Conservation (phyloP, 2,113 vertebrate genomes). For the Xenotilapia caudafasciata region DNA sequence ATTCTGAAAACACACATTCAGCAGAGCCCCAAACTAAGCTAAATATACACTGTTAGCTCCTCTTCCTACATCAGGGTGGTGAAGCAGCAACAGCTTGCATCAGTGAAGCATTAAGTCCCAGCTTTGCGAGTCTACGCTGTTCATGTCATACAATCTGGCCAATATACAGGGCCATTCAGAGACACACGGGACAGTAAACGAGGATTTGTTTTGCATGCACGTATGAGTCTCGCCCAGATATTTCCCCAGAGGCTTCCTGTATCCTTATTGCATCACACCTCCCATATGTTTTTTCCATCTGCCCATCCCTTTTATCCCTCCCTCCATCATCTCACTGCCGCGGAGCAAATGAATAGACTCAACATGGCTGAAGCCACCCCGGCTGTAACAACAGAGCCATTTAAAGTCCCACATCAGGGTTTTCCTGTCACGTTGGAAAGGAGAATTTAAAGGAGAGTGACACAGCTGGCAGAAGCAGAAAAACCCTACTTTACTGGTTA, state of each 20-base stretch:
- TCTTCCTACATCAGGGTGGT: not conserved
- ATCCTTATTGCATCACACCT: constrained; percentile 42
- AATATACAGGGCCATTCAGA: not conserved
- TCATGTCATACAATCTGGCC: not conserved
- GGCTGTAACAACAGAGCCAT: not conserved
- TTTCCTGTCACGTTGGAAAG: not conserved
- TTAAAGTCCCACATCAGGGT: not conserved
- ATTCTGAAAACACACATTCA: not conserved
- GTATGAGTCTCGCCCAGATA: constrained; percentile 14
- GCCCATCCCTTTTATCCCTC: not conserved
- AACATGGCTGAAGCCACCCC: not conserved
- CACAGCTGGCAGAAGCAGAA: not conserved
- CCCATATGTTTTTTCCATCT: constrained; percentile 51
- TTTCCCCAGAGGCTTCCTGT: constrained; percentile 25
- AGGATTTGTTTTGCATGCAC: constrained; percentile 25
- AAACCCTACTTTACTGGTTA: not conserved
- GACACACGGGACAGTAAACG: constrained; percentile 5
- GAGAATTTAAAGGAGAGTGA: not conserved
- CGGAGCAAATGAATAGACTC: not conserved
- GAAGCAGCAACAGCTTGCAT: not conserved
- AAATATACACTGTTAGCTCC: not conserved
- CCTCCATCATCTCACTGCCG: not conserved
- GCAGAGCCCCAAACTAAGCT: not conserved
- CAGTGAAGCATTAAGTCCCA: not conserved
- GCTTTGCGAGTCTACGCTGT: not conserved